Evolutionary conservation across 2,113 vertebrate genomes (phyloP).

Genomic region (Vimba vimba): DNA sequence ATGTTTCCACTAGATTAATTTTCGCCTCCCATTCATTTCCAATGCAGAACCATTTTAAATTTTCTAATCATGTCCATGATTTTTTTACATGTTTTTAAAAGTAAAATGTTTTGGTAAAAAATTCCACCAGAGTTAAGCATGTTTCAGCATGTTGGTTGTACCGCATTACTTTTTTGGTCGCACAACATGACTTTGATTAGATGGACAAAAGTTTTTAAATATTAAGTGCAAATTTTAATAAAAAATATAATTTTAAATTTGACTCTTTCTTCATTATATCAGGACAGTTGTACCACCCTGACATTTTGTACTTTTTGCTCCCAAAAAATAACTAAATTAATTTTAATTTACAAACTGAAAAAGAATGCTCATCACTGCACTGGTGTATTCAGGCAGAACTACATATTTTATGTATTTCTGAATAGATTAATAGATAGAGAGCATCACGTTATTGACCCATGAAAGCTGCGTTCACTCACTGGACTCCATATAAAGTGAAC

Average conservation of each 20-base stretch:
- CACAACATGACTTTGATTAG: background rate
- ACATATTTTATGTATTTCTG: background rate
- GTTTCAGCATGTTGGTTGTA: background rate
- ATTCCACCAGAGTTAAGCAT: background rate
- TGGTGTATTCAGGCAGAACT: background rate
- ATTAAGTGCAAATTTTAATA: background rate
- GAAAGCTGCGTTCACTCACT: conserved; percentile 71
- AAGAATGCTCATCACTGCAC: background rate
- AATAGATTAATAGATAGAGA: background rate
- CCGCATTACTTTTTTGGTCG: no score
- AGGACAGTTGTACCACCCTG: background rate
- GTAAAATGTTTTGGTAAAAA: no score
- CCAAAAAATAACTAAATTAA: background rate
- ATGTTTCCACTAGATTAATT: no score
- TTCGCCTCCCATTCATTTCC: no score
- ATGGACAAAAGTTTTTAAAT: background rate
- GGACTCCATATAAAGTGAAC: conserved; percentile 86
- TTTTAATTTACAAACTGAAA: background rate
- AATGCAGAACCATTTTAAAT: no score
- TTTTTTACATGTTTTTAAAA: no score
- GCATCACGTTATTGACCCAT: background rate
- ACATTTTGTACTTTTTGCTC: background rate
- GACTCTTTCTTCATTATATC: background rate
- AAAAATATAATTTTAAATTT: no score
- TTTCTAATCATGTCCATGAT: no score